Evolutionary conservation across 2,888 invertebrate species (phyloP).

Genomic region (Xestobium rufovillosum): DNA sequence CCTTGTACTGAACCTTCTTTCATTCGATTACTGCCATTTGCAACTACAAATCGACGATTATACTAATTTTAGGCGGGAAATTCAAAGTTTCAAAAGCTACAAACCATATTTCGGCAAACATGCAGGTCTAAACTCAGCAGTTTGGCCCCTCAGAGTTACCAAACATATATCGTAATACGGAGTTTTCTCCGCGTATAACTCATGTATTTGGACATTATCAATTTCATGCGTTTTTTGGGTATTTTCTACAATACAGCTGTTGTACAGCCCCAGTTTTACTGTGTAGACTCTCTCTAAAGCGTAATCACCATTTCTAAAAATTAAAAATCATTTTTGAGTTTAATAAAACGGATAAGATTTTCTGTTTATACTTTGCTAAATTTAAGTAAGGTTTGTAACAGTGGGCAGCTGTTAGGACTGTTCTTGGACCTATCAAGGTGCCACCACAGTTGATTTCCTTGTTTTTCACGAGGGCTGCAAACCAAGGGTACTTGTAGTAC

Average conservation of each 20-base stretch:
- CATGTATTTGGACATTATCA: slow-evolving; percentile 36
- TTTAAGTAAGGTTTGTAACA: slow-evolving; percentile 33
- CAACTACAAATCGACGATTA: slow-evolving; percentile 1
- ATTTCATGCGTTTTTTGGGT: slow-evolving; percentile 29
- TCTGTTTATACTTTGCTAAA: slow-evolving; percentile 18
- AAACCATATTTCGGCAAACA: too few relatives aligned
- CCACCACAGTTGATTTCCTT: slow-evolving; percentile 36
- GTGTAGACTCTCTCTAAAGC: slow-evolving; percentile 33
- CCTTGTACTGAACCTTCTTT: slow-evolving; percentile 37
- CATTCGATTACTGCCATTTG: slow-evolving; percentile 18
- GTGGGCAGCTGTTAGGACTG: slow-evolving; percentile 41
- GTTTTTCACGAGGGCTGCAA: slow-evolving; percentile 31
- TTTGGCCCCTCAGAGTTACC: slow-evolving; percentile 30
- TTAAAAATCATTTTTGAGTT: slow-evolving; percentile 1
- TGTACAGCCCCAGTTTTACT: slow-evolving; percentile 36
- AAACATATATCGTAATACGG: slow-evolving; percentile 39
- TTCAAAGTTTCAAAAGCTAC: too few relatives aligned
- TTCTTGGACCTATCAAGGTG: slow-evolving; percentile 33
- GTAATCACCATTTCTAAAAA: slow-evolving; percentile 13
- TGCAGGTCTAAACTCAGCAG: slow-evolving; percentile 31
- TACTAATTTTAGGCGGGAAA: too few relatives aligned
- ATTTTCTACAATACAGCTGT: slow-evolving; percentile 34
- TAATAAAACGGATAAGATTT: too few relatives aligned
- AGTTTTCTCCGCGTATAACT: slow-evolving; percentile 32
- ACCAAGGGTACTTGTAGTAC: slow-evolving; percentile 41